A percentile compares a stretch with the other conserved stretches of the same genome.
These are phyloP conservation scores for Smittia aterrima DNA, from an alignment of 2,888 invertebrate species.

Conservation along the genomic window DNA sequence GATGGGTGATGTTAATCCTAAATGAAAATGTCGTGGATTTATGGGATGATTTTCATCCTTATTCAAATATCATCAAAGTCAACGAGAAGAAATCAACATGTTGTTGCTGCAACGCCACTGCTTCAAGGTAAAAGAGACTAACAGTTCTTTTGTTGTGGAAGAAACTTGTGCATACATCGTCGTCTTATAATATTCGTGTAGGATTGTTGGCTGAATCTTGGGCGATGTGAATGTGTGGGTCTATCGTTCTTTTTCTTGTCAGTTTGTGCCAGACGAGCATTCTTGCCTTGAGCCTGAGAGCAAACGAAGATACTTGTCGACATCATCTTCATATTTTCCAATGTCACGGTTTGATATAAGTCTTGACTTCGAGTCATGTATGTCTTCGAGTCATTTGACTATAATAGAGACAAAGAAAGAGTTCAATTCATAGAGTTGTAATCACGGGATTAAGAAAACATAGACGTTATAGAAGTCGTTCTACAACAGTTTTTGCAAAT, in stretches of 20 bases:
- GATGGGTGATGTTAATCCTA: constrained; percentile 33
- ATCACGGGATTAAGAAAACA: neutral
- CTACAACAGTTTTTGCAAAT: neutral
- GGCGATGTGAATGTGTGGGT: no score
- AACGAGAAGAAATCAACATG: constrained; percentile 19
- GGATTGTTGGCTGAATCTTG: no score
- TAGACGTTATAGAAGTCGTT: neutral
- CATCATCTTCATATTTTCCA: neutral
- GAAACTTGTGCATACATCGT: neutral
- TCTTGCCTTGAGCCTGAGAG: no score
- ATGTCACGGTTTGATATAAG: neutral
- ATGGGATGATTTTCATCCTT: constrained; percentile 38
- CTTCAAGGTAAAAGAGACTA: constrained; percentile 10
- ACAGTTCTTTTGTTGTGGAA: neutral
- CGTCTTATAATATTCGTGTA: neutral
- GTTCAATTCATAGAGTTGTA: neutral
- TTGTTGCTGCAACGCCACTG: constrained; percentile 32
- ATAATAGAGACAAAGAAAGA: neutral
- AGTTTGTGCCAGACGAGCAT: no score
- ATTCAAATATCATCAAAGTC: constrained; percentile 31
- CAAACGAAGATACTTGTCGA: no score
- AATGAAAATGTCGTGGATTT: constrained; percentile 38
- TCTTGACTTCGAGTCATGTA: neutral
- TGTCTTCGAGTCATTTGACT: neutral
- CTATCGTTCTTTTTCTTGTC: no score